Conservation (phyloP, 37 sponge, comb jelly and placozoan genomes). For the Ephydatia muelleri region DNA sequence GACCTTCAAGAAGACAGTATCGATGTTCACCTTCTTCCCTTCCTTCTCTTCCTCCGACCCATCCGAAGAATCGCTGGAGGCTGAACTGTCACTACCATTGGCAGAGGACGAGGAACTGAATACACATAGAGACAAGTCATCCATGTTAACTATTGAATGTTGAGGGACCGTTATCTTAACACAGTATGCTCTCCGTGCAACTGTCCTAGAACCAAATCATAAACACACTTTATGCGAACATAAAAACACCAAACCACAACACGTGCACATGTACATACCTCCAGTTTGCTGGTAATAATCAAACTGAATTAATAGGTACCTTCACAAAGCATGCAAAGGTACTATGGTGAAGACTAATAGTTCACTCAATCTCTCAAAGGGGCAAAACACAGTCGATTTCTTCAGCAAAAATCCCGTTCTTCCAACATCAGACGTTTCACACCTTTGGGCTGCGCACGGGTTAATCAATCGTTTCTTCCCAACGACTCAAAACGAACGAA, state of each 20-base stretch:
- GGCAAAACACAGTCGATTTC: too few relatives aligned
- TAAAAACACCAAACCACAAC: background rate
- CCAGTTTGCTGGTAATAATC: too few relatives aligned
- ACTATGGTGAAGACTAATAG: too few relatives aligned
- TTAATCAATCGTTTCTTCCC: too few relatives aligned
- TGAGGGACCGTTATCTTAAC: background rate
- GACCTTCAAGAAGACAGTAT: conserved; percentile 34
- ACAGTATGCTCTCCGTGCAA: background rate
- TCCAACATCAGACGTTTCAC: too few relatives aligned
- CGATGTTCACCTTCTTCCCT: background rate
- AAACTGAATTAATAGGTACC: too few relatives aligned
- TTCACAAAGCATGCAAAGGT: too few relatives aligned
- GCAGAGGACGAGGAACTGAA: conserved; percentile 24
- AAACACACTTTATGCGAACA: background rate
- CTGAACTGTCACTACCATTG: conserved; percentile 22
- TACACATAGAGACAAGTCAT: background rate
- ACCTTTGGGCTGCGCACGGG: too few relatives aligned
- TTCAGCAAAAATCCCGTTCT: too few relatives aligned
- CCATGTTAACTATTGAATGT: background rate
- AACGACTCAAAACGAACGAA: too few relatives aligned
- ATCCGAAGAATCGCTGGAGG: conserved; percentile 26
- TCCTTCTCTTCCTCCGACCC: conserved; percentile 13
- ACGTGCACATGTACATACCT: too few relatives aligned
- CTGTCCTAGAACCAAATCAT: background rate
- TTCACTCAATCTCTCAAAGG: too few relatives aligned